Conservation (phyloP, 2,888 invertebrate genomes). For the Drosophila anomelani region DNA sequence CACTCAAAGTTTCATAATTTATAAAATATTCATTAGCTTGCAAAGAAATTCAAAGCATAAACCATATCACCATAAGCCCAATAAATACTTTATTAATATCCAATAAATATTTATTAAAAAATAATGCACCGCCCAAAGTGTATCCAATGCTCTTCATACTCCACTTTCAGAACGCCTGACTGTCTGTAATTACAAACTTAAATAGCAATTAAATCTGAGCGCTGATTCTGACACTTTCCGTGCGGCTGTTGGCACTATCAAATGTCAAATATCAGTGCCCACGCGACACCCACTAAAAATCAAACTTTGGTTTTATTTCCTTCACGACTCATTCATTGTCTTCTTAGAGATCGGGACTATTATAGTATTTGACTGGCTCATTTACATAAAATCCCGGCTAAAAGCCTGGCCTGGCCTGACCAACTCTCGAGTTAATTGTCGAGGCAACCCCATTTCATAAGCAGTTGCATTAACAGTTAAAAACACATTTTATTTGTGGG, state of each 20-base stretch:
- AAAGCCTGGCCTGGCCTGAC: constrained; percentile 24
- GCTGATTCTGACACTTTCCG: constrained; percentile 60
- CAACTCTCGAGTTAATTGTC: constrained; percentile 61
- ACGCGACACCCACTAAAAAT: constrained; percentile 45
- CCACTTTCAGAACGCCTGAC: constrained; percentile 26
- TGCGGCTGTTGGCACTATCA: constrained; percentile 44
- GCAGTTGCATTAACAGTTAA: constrained; percentile 62
- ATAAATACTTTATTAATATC: background rate
- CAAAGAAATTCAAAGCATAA: background rate
- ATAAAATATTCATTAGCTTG: background rate
- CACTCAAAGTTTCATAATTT: background rate
- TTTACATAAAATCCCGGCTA: constrained; percentile 62
- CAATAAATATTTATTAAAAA: background rate
- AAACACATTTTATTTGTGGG: constrained; percentile 59
- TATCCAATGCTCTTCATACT: background rate
- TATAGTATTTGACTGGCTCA: constrained; percentile 32
- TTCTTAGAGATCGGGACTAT: background rate
- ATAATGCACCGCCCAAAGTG: background rate
- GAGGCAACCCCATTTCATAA: constrained; percentile 74
- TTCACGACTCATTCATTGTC: constrained; percentile 9
- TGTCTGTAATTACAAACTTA: constrained; percentile 54
- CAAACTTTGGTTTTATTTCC: background rate
- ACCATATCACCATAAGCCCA: background rate
- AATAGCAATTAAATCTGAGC: constrained; percentile 61
- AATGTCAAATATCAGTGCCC: constrained; percentile 65